Conservation (phyloP, 2,888 invertebrate species). For the Euplexia lucipara region DNA sequence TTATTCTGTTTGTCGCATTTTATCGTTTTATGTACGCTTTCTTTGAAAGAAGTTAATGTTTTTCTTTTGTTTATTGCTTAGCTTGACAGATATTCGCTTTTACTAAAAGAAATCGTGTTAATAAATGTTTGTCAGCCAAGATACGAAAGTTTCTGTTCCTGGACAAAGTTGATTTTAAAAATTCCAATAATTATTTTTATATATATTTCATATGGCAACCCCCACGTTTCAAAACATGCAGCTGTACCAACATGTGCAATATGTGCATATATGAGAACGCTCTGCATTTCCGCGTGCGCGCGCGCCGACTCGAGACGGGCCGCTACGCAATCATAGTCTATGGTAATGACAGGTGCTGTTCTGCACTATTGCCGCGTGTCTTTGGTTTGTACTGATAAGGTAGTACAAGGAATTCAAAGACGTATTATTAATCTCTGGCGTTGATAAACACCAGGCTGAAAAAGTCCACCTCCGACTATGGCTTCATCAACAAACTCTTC, state of each 20-base stretch:
- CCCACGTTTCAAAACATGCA: conserved; percentile 17
- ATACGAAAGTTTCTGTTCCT: background rate
- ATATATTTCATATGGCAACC: too few species aligned
- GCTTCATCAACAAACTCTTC: too few species aligned
- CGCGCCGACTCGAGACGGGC: conserved; percentile 47
- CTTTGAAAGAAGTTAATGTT: conserved; percentile 13
- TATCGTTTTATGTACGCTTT: conserved; percentile 22
- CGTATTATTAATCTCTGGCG: too few species aligned
- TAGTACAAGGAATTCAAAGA: too few species aligned
- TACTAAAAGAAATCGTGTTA: background rate
- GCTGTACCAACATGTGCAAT: conserved; percentile 27
- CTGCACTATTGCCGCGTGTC: conserved; percentile 45
- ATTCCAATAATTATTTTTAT: too few species aligned
- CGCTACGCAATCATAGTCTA: conserved; percentile 59
- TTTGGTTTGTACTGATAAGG: conserved; percentile 7
- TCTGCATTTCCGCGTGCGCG: conserved; percentile 55
- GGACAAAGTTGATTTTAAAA: too few species aligned
- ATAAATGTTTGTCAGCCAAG: background rate
- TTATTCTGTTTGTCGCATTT: conserved; percentile 27
- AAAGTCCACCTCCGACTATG: too few species aligned
- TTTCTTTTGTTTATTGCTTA: conserved; percentile 10
- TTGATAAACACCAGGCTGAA: too few species aligned
- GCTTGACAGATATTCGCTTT: conserved; percentile 16
- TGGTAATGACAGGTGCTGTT: conserved; percentile 41
- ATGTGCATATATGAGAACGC: conserved; percentile 22